Percentiles rank a stretch among this genome's conserved stretches.
phyloP scores from a whole-genome alignment of 2,113 vertebrate species.

The Corapipo altera region DNA sequence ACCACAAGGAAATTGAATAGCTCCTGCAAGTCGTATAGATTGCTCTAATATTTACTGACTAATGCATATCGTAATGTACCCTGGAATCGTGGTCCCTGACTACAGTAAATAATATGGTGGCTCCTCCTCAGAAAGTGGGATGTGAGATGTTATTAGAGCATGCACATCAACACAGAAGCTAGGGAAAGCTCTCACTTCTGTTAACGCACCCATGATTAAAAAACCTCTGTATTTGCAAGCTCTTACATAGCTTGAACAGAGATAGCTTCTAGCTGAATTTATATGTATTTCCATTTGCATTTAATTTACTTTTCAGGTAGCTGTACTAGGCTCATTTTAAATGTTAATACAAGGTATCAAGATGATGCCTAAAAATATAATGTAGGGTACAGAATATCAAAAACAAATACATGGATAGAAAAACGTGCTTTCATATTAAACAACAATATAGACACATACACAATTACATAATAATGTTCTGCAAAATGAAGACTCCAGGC shows the following conservation, averaged over 20 bases:
- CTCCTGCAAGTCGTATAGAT: not conserved
- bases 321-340: not conserved
- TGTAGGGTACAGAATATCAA: not conserved
- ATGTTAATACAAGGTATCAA: not conserved
- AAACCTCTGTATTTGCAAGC: not conserved
- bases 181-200: not conserved
- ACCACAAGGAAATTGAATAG: not conserved
- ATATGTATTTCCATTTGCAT: not conserved
- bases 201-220: not conserved
- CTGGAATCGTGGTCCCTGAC: not conserved
- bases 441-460: not conserved
- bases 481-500: not conserved
- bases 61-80: not conserved
- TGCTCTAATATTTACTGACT: not conserved
- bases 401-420: not conserved
- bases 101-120: not conserved
- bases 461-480: not conserved
- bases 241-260: not conserved
- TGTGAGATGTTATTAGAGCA: not conserved
- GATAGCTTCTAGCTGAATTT: not conserved
- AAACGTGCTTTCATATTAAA: not conserved
- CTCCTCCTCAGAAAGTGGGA: not conserved
- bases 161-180: rapidly evolving
- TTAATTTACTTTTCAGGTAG: not conserved
- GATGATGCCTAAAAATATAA: not conserved